These are phyloP conservation scores for Seriola aureovittata DNA, from an alignment of 2,113 vertebrate genomes.

Conservation along the genomic window DNA sequence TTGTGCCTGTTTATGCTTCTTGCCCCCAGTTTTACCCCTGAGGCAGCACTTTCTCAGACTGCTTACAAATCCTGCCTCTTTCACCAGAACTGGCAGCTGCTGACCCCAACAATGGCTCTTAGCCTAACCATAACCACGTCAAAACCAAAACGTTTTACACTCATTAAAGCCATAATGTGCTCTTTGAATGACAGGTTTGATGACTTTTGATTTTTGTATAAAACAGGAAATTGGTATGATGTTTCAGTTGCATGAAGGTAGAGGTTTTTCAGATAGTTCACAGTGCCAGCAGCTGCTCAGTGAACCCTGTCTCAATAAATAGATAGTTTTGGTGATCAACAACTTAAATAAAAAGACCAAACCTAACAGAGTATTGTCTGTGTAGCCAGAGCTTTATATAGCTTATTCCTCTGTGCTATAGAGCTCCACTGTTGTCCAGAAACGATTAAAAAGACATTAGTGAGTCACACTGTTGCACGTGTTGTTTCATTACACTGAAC, in stretches of 20 bases:
- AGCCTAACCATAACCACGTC: slow-evolving; percentile 47
- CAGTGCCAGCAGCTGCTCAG: slow-evolving; percentile 31
- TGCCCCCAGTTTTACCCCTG: slow-evolving; percentile 27
- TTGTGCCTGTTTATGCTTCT: slow-evolving; percentile 19
- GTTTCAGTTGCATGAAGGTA: slow-evolving; percentile 22
- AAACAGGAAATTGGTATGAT: slow-evolving; percentile 49
- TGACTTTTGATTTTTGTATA: slow-evolving; percentile 50
- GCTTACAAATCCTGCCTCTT: slow-evolving; percentile 43
- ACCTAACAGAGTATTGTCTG: not conserved
- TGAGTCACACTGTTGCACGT: not conserved
- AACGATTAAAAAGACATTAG: slow-evolving; percentile 8
- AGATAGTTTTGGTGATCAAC: not conserved
- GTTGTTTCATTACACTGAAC: not conserved
- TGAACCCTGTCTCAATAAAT: not conserved
- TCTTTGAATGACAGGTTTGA: slow-evolving; percentile 37
- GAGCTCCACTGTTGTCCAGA: not conserved
- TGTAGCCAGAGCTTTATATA: not conserved
- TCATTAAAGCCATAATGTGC: slow-evolving; percentile 53
- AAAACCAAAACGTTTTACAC: slow-evolving; percentile 42
- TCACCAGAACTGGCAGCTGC: slow-evolving; percentile 67
- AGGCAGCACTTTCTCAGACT: slow-evolving; percentile 33
- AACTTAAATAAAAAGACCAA: not conserved
- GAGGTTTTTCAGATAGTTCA: slow-evolving; percentile 20
- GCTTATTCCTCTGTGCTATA: not conserved
- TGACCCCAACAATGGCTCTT: slow-evolving; percentile 60